These are phyloP conservation scores for Atractosteus spatula DNA, from an alignment of 2,113 vertebrate species.

Conservation along the genomic window DNA sequence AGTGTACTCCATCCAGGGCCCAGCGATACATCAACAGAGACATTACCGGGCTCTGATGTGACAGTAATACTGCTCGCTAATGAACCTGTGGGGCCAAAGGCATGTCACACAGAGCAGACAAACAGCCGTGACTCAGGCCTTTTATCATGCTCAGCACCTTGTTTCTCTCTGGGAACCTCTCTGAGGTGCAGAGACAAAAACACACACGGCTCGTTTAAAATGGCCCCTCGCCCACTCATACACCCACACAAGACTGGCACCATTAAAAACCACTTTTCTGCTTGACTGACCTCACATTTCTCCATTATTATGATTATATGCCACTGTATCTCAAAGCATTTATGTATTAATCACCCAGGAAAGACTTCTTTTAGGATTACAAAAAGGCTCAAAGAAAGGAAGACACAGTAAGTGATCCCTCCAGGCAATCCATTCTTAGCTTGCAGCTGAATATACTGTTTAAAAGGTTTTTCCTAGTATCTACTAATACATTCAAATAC, in stretches of 20 bases:
- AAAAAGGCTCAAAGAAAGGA: too few relatives aligned
- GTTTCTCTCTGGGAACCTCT: neutral
- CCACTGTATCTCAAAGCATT: conserved; percentile 10
- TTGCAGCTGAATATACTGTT: too few relatives aligned
- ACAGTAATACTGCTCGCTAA: neutral
- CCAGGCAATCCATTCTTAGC: too few relatives aligned
- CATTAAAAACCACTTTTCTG: conserved; percentile 36
- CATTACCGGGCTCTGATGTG: neutral
- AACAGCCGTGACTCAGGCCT: neutral
- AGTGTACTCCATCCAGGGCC: conserved; percentile 4
- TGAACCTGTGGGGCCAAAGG: neutral
- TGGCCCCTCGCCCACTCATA: conserved; percentile 13
- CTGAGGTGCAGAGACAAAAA: neutral
- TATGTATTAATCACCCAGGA: conserved; percentile 26
- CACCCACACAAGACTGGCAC: conserved; percentile 22
- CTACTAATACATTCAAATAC: too few relatives aligned
- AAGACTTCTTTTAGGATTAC: too few relatives aligned
- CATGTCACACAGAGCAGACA: neutral
- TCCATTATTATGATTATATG: conserved; percentile 25
- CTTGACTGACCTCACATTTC: conserved; percentile 24
- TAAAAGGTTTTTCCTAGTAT: too few relatives aligned
- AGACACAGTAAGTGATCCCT: too few relatives aligned
- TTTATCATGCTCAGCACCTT: neutral
- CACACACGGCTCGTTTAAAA: neutral
- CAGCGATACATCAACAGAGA: neutral